phyloP scores from a whole-genome alignment of 2,113 vertebrate genomes.

The Taurulus bubalis region DNA sequence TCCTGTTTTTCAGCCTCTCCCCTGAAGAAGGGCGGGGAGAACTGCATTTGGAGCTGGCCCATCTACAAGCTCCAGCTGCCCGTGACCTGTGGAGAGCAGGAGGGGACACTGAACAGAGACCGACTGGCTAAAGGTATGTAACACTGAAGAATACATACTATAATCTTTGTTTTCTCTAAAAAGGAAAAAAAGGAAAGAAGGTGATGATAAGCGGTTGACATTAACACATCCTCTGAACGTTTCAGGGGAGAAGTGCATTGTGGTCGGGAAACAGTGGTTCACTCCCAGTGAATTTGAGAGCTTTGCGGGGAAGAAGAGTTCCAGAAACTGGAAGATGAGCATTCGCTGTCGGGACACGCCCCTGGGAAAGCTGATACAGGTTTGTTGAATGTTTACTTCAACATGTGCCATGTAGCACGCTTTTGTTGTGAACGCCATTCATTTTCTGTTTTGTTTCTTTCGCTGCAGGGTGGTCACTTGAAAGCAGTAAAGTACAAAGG shows the following conservation, averaged over 20 bases:
- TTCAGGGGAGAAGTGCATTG: constrained; percentile 74
- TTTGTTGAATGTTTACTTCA: constrained; percentile 26
- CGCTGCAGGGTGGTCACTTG: constrained; percentile 58
- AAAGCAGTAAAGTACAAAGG: not conserved
- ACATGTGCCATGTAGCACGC: not conserved
- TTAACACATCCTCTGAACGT: not conserved
- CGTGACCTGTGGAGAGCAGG: constrained; percentile 66
- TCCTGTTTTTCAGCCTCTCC: constrained; percentile 57
- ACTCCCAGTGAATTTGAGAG: constrained; percentile 71
- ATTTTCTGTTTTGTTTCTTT: not conserved
- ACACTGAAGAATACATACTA: not conserved
- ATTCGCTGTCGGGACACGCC: constrained; percentile 65
- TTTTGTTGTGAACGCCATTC: not conserved
- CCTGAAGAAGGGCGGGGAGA: constrained; percentile 61
- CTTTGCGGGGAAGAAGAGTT: constrained; percentile 56
- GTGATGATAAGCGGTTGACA: not conserved
- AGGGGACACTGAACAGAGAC: constrained; percentile 57
- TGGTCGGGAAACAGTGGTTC: constrained; percentile 53
- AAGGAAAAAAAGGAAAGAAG: not conserved
- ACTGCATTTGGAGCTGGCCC: constrained; percentile 72
- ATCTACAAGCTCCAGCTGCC: constrained; percentile 67
- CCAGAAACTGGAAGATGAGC: constrained; percentile 76
- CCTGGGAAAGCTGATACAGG: constrained; percentile 70
- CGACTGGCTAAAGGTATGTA: constrained; percentile 74
- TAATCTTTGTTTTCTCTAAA: not conserved